Conservation (phyloP, 2,113 vertebrate species). For the Burhinus oedicnemus region DNA sequence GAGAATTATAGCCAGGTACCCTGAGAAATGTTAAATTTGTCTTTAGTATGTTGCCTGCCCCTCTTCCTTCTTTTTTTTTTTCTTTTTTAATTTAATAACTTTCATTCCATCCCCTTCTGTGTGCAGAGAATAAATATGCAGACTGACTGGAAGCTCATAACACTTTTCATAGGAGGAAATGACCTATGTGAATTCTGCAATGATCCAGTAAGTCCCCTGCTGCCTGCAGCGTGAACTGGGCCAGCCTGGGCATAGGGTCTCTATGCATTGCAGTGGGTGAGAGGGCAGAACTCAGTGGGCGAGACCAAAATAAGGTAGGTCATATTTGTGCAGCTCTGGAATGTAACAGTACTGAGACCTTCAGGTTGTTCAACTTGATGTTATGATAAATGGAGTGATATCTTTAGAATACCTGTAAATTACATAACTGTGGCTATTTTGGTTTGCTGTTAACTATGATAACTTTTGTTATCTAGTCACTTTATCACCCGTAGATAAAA, state of each 20-base stretch:
- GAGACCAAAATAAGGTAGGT: neutral
- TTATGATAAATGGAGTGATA: neutral
- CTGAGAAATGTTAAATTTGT: neutral
- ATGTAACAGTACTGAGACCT: neutral
- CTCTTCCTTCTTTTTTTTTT: neutral
- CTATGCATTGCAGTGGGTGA: neutral
- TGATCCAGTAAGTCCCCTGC: conserved; percentile 63
- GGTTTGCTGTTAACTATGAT: neutral
- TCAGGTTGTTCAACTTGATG: neutral
- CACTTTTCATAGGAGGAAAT: conserved; percentile 78
- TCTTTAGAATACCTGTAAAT: neutral
- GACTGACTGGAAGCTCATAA: conserved; percentile 82
- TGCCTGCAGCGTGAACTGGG: neutral
- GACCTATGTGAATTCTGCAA: conserved; percentile 71
- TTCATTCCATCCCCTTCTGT: neutral
- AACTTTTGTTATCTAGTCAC: neutral
- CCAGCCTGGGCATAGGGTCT: neutral
- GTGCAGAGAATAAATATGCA: conserved; percentile 71
- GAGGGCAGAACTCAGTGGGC: neutral
- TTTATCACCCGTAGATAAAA: neutral
- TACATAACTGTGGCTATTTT: neutral
- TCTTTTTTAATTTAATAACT: neutral
- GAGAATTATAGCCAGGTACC: neutral
- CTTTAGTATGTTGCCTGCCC: neutral
- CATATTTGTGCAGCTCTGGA: neutral